Base-by-base conservation (phyloP, 2,888 invertebrate species). In the Cepaea hortensis region DNA sequence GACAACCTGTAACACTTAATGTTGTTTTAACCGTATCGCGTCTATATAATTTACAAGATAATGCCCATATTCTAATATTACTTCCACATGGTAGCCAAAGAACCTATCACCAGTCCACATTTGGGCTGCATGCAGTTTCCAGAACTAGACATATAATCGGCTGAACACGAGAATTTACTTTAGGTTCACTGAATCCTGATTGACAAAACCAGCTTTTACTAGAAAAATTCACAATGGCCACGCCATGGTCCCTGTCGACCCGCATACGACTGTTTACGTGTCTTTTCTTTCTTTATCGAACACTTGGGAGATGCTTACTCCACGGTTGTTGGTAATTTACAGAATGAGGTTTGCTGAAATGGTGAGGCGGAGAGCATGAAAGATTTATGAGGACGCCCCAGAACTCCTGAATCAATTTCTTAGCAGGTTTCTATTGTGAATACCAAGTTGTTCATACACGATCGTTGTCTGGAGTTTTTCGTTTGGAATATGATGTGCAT, bases 321-420 rank as follows among this genome's bases (percentile, higher is more conserved):
- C 13, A 75, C 75, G 46, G 48, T 48, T 15, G 46, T 18, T 11
- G 50, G 35, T 50, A 11, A 6, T 23, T 55, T 23, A 18, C 35
- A 61, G 61, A 62, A 35, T 35, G 73, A 70, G 20, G 55, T n/a
- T 62, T 48, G 48, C 18, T 62, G 75, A 75, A 48, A 55, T 3
- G 62, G 50, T 61, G 65, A 65, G 46, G 62, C 9, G 35, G 65
- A 46, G 65, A 46, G 20, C 48, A 11, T 35, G 84, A 84, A 62
- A 62, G 46, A 76, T 55, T 62, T 73, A 75, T 15, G 75, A 75
- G 75, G 46, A 48, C 46, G 46, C 11, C 15, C 20, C 15, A 55
- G 48, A 65, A 76, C 61, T 35, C 72, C 13, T 62, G 20, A 84
- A 79, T 79, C 55, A 75, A 75, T 75, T 75, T 48, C 46, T 9